Evolutionary conservation across 35 echinoderm and acorn worm species (phyloP), one percentile per base, ranked within the genome.

Genomic region (Ophioderma brevispina): DNA sequence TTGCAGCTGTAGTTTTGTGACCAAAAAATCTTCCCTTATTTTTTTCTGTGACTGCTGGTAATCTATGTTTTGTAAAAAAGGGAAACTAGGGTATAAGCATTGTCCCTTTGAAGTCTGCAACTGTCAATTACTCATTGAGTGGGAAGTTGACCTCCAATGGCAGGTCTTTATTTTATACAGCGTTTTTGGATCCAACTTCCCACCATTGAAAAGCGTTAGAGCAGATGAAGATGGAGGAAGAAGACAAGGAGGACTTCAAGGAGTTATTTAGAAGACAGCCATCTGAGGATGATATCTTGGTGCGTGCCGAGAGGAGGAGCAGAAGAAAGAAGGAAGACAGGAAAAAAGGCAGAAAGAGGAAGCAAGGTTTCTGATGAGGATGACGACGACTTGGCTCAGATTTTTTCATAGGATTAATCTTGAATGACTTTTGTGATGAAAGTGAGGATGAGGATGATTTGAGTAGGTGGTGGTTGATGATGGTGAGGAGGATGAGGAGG

Each of bases 251-350:
- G 38, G 92, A 98, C 42, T 82, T 98, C 23, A 64, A 81, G n/a
- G 96, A 92, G 23, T 84, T 98, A 21, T 98, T 94, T 84, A 49
- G 92, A 28, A 64, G 75, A 30, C 92, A 94, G 36, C 89, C 87
- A 55, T 97, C 91, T 10, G 96, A 98, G 76, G 96, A 98, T 31
- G 90, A 94, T 39, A 56, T 92, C 59, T 80, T 98, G 0, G 86
- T 81, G 2, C 34, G 92, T 37, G 87, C 86, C 4, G 90, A 94
- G 84, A 88, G 90, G 63, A 89, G 87, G 64, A 46, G 89, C 38
- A 35, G 85, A 50, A 89, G 80, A 55, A 15, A 81, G 87, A 39
- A 94, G 43, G 77, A 50, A 30, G 32, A 37, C 31, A 80, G 76
- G 43, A 80, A 76, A 38, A 52, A 64, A 37, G 40, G 76, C 33